These are phyloP conservation scores for Drosophila nikananu DNA, from an alignment of 1,140 invertebrate species.

Conservation along the genomic window DNA sequence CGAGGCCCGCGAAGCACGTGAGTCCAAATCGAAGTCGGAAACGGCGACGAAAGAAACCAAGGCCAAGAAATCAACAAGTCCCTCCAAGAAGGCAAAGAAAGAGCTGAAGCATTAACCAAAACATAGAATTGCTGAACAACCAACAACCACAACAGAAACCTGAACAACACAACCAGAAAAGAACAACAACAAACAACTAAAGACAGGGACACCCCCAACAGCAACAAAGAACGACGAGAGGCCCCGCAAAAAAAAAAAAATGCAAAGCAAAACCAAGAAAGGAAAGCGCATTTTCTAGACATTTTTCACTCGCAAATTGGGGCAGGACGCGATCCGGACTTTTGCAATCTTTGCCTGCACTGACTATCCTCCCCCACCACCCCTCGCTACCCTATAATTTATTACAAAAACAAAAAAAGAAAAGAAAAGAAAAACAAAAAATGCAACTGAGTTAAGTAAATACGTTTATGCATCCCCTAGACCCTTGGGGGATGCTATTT, in stretches of 20 bases:
- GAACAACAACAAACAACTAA: slow-evolving; percentile 37
- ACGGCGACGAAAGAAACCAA: slow-evolving; percentile 82
- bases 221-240: slow-evolving; percentile 40
- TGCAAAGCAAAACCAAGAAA: slow-evolving; percentile 12
- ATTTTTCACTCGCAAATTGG: slow-evolving; percentile 39
- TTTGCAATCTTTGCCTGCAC: slow-evolving; percentile 75
- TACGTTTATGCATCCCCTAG: slow-evolving; percentile 58
- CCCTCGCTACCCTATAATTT: slow-evolving; percentile 57
- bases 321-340: slow-evolving; percentile 69
- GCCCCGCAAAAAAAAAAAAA: slow-evolving; percentile 38
- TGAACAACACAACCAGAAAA: slow-evolving; percentile 29
- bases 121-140: slow-evolving; percentile 39
- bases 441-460: slow-evolving; percentile 68
- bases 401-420: slow-evolving; percentile 39
- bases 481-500: slow-evolving; percentile 37
- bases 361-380: slow-evolving; percentile 52
- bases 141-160: slow-evolving; percentile 29
- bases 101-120: slow-evolving; percentile 81
- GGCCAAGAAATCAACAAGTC: slow-evolving; percentile 86
- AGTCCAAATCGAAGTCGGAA: slow-evolving; percentile 93
- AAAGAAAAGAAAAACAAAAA: slow-evolving; percentile 27
- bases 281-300: slow-evolving; percentile 49
- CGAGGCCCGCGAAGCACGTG: slow-evolving; percentile 90
- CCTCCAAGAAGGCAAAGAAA: slow-evolving; percentile 86
- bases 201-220: slow-evolving; percentile 54